phyloP scores from a whole-genome alignment of 1,140 invertebrate species.

The Conopomorpha cramerella region DNA sequence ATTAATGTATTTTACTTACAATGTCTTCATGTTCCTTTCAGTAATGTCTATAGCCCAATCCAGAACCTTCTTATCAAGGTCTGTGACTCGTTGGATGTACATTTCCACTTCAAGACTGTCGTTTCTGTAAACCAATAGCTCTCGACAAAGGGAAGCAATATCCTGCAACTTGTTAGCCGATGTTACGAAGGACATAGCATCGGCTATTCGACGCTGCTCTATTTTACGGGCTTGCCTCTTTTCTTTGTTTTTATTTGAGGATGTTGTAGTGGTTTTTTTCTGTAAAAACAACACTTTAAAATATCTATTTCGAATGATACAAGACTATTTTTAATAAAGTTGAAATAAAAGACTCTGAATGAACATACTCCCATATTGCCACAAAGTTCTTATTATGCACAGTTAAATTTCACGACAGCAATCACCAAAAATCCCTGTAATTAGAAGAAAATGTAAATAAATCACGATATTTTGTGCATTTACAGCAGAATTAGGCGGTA shows the following conservation, averaged over 20 bases:
- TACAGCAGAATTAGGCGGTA: no score
- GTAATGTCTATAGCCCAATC: constrained; percentile 63
- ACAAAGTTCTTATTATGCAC: no score
- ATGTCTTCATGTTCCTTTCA: constrained; percentile 65
- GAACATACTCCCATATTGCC: no score
- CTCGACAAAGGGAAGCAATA: constrained; percentile 28
- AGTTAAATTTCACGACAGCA: no score
- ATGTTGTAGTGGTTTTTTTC: constrained; percentile 34
- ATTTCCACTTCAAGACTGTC: constrained; percentile 37
- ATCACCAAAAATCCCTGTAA: no score
- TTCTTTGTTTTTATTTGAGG: constrained; percentile 38
- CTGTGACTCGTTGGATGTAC: constrained; percentile 35
- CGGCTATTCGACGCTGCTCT: constrained; percentile 46
- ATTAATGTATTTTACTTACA: constrained; percentile 38
- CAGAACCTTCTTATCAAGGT: constrained; percentile 35
- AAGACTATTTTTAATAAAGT: no score
- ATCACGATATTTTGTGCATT: no score
- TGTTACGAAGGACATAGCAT: constrained; percentile 38
- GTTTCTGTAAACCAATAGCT: constrained; percentile 29
- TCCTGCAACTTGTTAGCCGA: constrained; percentile 40
- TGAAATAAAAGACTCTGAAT: no score
- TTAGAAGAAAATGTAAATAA: no score
- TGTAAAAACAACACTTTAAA: constrained; percentile 10
- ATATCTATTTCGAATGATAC: background rate
- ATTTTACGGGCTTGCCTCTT: constrained; percentile 41